Evolutionary conservation across 2,888 invertebrate species (phyloP).

Genomic region (Calameuta idolon): DNA sequence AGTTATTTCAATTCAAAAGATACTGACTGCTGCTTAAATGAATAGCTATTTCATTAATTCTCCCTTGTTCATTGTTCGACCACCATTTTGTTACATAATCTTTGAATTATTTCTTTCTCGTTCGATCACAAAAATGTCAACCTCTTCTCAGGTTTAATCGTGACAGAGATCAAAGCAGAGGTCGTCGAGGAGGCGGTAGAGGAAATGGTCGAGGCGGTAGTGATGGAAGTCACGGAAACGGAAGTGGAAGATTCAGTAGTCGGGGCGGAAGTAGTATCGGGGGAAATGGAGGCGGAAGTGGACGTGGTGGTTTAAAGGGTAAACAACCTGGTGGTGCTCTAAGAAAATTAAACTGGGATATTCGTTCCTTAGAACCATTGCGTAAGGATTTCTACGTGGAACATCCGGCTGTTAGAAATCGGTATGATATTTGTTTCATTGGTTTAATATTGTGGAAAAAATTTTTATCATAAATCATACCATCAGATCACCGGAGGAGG

Average conservation of each 20-base stretch:
- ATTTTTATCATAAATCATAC: background rate
- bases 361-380: conserved; percentile 74
- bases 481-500: conserved; percentile 54
- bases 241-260: conserved; percentile 64
- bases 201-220: conserved; percentile 49
- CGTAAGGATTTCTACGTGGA: conserved; percentile 86
- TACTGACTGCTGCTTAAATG: background rate
- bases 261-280: conserved; percentile 41
- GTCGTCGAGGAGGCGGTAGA: conserved; percentile 41
- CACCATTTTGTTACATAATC: conserved; percentile 6
- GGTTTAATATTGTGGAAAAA: conserved; percentile 6
- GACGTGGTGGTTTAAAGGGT: conserved; percentile 45
- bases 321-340: conserved; percentile 67
- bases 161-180: conserved; percentile 53
- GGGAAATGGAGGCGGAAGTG: conserved; percentile 32
- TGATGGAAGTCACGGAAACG: conserved; percentile 63
- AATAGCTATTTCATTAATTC: background rate
- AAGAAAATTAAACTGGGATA: conserved; percentile 72
- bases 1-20: background rate
- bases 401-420: conserved; percentile 73
- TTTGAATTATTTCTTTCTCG: conserved; percentile 4
- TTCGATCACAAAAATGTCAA: background rate
- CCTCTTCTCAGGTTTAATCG: conserved; percentile 45
- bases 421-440: conserved; percentile 48
- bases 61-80: background rate